phyloP scores from a whole-genome alignment of 2,113 vertebrate genomes.

The Psittacula cyanocephala region DNA sequence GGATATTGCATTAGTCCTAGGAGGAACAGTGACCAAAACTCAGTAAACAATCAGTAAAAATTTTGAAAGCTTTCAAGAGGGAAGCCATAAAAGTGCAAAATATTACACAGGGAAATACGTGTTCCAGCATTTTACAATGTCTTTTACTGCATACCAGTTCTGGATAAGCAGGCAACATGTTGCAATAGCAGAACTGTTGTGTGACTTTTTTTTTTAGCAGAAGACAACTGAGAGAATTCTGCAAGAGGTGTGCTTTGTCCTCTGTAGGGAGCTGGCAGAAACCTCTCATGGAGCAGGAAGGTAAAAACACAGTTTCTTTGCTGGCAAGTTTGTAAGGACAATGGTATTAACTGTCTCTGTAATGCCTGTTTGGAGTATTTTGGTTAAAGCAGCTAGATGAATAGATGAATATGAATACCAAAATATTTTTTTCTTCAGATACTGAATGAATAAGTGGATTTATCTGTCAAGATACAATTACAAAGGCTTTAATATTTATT shows the following conservation, averaged over 20 bases:
- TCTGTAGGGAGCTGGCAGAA: background rate
- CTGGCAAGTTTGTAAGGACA: background rate
- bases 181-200: background rate
- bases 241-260: background rate
- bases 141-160: background rate
- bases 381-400: background rate
- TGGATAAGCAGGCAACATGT: background rate
- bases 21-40: background rate
- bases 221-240: background rate
- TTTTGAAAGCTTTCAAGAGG: background rate
- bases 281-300: background rate
- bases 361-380: background rate
- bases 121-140: background rate
- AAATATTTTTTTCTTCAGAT: background rate
- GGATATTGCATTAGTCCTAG: background rate
- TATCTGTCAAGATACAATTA: background rate
- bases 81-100: background rate
- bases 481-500: background rate
- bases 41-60: background rate
- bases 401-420: background rate
- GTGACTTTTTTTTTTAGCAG: background rate
- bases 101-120: background rate
- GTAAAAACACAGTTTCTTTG: background rate
- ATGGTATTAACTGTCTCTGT: background rate
- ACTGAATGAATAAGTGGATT: background rate